phyloP scores from a whole-genome alignment of 2,113 vertebrate genomes.

The Grammomys surdaster region DNA sequence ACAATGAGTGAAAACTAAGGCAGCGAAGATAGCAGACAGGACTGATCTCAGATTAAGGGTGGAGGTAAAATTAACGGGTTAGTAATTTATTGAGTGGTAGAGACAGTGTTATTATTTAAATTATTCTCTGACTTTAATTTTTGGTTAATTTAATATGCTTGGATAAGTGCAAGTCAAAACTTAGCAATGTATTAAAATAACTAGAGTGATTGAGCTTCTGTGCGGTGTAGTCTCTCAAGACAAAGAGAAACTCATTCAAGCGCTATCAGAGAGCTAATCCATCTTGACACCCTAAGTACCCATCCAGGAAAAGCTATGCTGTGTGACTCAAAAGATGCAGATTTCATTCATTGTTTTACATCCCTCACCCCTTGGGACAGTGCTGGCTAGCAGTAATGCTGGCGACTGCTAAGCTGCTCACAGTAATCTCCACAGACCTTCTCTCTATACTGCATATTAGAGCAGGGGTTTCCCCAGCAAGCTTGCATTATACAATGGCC shows the following conservation, averaged over 20 bases:
- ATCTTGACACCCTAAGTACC: constrained; percentile 61
- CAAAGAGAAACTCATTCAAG: constrained; percentile 76
- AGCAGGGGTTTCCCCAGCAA: constrained; percentile 28
- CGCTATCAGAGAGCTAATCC: constrained; percentile 74
- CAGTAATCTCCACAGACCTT: constrained; percentile 57
- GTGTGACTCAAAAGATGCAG: constrained; percentile 70
- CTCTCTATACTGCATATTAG: background rate
- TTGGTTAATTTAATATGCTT: constrained; percentile 44
- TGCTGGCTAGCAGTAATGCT: constrained; percentile 28
- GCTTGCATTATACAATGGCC: background rate
- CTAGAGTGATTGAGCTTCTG: constrained; percentile 62
- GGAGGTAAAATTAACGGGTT: background rate
- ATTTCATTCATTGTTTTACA: constrained; percentile 67
- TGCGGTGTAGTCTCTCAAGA: constrained; percentile 50
- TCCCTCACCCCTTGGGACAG: constrained; percentile 22
- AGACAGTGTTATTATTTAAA: constrained; percentile 37
- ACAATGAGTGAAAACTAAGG: background rate
- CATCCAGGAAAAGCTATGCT: constrained; percentile 68
- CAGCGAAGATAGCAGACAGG: background rate
- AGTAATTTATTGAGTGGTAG: background rate
- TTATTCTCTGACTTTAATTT: constrained; percentile 59
- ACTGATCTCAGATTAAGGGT: background rate
- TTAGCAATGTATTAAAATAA: constrained; percentile 65
- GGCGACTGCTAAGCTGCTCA: constrained; percentile 4
- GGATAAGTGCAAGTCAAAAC: constrained; percentile 47